These are phyloP conservation scores for Mesochorus sp. DNA, from an alignment of 2,888 invertebrate species.

Conservation along the genomic window DNA sequence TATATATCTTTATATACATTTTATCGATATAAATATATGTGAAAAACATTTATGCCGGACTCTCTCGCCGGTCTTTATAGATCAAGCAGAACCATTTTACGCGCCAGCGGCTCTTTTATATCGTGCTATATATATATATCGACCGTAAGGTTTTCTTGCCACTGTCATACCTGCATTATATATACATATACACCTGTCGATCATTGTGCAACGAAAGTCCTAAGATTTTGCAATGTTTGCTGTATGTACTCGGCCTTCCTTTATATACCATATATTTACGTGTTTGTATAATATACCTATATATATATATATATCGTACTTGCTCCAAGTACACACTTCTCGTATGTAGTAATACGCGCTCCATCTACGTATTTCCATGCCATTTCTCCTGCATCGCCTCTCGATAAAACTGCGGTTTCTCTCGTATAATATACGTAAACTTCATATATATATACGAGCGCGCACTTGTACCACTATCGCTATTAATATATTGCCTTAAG, in stretches of 20 bases:
- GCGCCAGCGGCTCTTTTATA: conserved; percentile 43
- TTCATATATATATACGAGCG: neutral
- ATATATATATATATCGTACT: neutral
- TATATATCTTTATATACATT: no score
- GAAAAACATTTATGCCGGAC: neutral
- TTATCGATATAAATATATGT: neutral
- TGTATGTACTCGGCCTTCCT: neutral
- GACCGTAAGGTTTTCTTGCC: neutral
- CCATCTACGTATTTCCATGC: conserved; percentile 18
- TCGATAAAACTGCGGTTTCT: conserved; percentile 39
- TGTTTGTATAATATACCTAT: neutral
- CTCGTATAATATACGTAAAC: neutral
- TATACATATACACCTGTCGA: conserved; percentile 26
- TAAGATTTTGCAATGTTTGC: conserved; percentile 53
- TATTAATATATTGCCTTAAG: conserved; percentile 25
- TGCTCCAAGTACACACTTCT: neutral
- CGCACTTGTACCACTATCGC: conserved; percentile 15
- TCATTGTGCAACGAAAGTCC: conserved; percentile 58
- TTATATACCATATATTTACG: neutral
- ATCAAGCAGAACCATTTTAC: conserved; percentile 49
- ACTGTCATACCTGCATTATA: no score
- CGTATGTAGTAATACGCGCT: conserved; percentile 25
- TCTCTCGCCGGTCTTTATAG: conserved; percentile 28
- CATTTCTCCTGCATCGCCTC: conserved; percentile 25
- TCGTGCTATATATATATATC: conserved; percentile 39